Conservation (phyloP, 2,888 invertebrate species). For the Syritta pipiens region DNA sequence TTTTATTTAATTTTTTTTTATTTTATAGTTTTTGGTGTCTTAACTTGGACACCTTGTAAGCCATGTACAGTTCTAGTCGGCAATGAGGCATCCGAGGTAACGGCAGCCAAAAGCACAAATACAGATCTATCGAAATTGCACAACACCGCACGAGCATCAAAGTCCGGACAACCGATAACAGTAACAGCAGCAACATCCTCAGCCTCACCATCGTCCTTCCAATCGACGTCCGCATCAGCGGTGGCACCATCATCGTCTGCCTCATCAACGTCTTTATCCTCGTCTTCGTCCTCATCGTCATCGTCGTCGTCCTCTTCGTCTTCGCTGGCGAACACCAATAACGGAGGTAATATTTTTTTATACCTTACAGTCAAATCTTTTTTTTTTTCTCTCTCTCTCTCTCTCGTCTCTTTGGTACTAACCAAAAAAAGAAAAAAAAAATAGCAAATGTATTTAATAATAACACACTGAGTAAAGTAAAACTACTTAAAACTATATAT, state of each 20-base stretch:
- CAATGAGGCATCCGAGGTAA: slow-evolving; percentile 86
- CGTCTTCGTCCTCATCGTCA: slow-evolving; percentile 80
- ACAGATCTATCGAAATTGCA: slow-evolving; percentile 86
- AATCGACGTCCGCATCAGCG: slow-evolving; percentile 83
- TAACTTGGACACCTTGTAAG: slow-evolving; percentile 91
- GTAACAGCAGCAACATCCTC: slow-evolving; percentile 76
- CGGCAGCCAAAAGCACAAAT: slow-evolving; percentile 85
- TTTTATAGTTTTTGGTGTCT: slow-evolving; percentile 86
- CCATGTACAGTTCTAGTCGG: slow-evolving; percentile 91
- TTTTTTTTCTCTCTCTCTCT: slow-evolving; percentile 19
- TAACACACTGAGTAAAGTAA: slow-evolving; percentile 33
- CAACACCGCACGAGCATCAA: slow-evolving; percentile 83
- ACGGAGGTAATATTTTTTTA: slow-evolving; percentile 50
- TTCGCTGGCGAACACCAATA: slow-evolving; percentile 75
- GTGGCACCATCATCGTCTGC: slow-evolving; percentile 80
- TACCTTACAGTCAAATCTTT: too few relatives aligned
- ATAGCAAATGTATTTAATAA: slow-evolving; percentile 1
- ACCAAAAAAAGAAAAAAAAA: slow-evolving; percentile 28
- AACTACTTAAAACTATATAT: slow-evolving; percentile 22
- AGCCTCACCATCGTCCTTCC: slow-evolving; percentile 83
- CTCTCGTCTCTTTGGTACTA: slow-evolving; percentile 47
- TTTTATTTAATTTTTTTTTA: not conserved
- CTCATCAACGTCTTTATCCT: slow-evolving; percentile 77
- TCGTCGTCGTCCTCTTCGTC: slow-evolving; percentile 86
- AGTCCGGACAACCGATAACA: slow-evolving; percentile 80